Conservation (phyloP, 2,888 invertebrate genomes). For the Apamea crenata region DNA sequence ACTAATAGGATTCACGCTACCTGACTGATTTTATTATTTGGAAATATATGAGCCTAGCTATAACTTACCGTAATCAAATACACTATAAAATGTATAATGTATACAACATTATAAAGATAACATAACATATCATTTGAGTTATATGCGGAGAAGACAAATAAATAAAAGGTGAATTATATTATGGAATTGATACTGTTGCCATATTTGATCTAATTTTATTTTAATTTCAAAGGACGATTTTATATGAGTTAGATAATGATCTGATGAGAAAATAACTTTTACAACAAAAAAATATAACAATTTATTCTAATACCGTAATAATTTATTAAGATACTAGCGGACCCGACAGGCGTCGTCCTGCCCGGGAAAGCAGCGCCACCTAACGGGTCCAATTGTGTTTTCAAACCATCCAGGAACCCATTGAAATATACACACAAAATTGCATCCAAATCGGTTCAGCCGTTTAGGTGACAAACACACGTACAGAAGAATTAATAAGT, state of each 20-base stretch:
- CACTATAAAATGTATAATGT: neutral
- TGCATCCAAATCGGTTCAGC: no score
- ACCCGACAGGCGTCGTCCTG: no score
- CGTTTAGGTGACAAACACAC: no score
- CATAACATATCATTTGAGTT: neutral
- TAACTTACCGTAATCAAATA: constrained; percentile 4
- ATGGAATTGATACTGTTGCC: neutral
- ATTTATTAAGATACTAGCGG: constrained; percentile 25
- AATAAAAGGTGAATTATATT: neutral
- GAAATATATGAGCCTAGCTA: neutral
- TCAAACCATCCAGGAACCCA: no score
- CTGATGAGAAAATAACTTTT: neutral
- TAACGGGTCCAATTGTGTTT: no score
- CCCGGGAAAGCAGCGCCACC: no score
- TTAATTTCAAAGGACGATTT: neutral
- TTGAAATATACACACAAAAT: no score
- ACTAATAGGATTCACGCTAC: neutral
- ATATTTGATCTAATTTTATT: constrained; percentile 5
- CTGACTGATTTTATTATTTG: neutral
- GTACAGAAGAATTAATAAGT: no score
- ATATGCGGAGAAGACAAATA: neutral
- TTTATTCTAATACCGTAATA: constrained; percentile 2
- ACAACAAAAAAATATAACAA: neutral
- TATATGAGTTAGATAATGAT: neutral
- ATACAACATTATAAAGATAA: neutral